Percentiles rank a stretch among this genome's conserved stretches.
Evolutionary conservation across 2,113 vertebrate genomes (phyloP).

Genomic region (Morone chrysops): DNA sequence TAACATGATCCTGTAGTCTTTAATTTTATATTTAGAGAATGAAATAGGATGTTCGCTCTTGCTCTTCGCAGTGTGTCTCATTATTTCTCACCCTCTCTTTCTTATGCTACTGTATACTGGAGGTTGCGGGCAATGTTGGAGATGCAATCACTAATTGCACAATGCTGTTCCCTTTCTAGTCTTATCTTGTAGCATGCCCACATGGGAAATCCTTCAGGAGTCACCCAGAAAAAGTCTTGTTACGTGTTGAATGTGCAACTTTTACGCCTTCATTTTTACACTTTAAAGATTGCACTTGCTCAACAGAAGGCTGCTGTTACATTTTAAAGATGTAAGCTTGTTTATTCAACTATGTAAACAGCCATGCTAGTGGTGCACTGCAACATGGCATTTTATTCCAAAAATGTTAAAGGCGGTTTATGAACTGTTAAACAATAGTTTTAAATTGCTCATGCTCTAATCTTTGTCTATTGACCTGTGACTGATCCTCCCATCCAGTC

Average conservation of each 20-base stretch:
- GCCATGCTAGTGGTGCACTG: no score
- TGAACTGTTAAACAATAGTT: no score
- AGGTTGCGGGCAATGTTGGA: slow-evolving; percentile 24
- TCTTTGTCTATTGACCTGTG: no score
- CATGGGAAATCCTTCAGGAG: slow-evolving; percentile 21
- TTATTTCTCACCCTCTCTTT: slow-evolving; percentile 24
- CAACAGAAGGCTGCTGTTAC: not conserved
- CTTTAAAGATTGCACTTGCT: not conserved
- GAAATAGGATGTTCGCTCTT: slow-evolving; percentile 8
- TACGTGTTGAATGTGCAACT: not conserved
- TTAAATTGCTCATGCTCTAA: no score
- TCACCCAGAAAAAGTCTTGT: slow-evolving; percentile 29
- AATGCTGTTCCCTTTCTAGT: slow-evolving; percentile 24
- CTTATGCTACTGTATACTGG: slow-evolving; percentile 7
- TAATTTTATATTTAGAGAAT: slow-evolving; percentile 50
- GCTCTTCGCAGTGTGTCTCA: slow-evolving; percentile 11
- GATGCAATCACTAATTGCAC: slow-evolving; percentile 44
- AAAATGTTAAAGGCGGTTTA: no score
- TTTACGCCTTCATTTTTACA: slow-evolving; percentile 8
- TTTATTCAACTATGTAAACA: not conserved
- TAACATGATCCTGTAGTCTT: slow-evolving; percentile 13
- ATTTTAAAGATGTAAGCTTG: not conserved
- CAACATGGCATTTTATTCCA: no score
- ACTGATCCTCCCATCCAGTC: no score
- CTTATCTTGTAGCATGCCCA: slow-evolving; percentile 27